Evolutionary conservation across 2,113 vertebrate genomes (phyloP).

Genomic region (Clupea harengus): DNA sequence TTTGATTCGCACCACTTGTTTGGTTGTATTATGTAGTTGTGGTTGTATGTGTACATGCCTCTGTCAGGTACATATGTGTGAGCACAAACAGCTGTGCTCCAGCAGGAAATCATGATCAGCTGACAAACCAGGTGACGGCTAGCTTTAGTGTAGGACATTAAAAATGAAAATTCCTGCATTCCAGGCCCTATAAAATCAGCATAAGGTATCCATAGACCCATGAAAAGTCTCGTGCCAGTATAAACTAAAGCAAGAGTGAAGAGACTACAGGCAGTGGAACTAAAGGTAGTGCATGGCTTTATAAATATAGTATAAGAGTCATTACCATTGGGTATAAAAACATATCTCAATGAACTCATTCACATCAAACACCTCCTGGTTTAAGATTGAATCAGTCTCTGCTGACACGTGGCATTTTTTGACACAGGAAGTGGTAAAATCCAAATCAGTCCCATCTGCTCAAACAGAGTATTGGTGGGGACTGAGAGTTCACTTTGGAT

Average conservation of each 20-base stretch:
- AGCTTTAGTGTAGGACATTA: background rate
- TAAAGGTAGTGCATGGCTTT: background rate
- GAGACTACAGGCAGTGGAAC: background rate
- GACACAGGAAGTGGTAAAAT: slow-evolving; percentile 72
- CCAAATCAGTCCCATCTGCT: slow-evolving; percentile 71
- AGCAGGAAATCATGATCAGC: background rate
- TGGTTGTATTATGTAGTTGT: background rate
- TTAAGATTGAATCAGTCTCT: background rate
- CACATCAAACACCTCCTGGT: background rate
- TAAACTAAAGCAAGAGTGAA: background rate
- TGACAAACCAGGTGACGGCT: background rate
- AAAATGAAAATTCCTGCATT: background rate
- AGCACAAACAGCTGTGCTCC: background rate
- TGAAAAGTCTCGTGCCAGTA: background rate
- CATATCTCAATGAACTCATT: background rate
- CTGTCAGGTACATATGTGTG: background rate
- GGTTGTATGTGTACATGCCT: background rate
- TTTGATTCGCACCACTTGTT: background rate
- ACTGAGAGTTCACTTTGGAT: slow-evolving; percentile 27
- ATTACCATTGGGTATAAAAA: background rate
- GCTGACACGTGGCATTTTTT: slow-evolving; percentile 62
- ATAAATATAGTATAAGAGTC: background rate
- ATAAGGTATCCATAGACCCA: background rate
- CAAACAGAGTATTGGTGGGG: slow-evolving; percentile 32
- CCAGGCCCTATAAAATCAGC: background rate